These are phyloP conservation scores for Balaeniceps rex DNA, from an alignment of 2,113 vertebrate genomes.

Conservation along the genomic window DNA sequence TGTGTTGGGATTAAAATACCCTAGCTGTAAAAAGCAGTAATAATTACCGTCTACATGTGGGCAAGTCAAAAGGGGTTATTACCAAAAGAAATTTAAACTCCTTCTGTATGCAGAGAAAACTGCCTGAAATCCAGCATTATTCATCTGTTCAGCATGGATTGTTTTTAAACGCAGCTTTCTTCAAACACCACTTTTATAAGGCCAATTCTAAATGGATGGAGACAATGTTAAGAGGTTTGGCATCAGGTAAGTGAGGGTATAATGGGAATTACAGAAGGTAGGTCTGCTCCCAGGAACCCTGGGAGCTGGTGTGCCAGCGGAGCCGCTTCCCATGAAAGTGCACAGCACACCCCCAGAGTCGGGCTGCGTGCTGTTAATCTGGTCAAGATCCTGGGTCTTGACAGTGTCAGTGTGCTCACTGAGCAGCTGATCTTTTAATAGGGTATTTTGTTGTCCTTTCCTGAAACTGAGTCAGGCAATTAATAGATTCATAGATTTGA, in stretches of 20 bases:
- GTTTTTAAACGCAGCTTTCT: neutral
- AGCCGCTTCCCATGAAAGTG: neutral
- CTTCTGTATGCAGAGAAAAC: conserved; percentile 24
- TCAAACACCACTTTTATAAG: neutral
- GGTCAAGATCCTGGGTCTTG: neutral
- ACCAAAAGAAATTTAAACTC: conserved; percentile 54
- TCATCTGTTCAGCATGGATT: neutral
- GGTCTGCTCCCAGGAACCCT: neutral
- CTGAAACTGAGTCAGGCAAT: neutral
- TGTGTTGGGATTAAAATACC: conserved; percentile 63
- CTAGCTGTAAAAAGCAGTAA: conserved; percentile 62
- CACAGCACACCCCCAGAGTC: neutral
- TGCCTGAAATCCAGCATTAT: conserved; percentile 36
- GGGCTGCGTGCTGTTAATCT: neutral
- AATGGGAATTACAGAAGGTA: neutral
- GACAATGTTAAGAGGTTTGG: neutral
- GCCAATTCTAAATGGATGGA: neutral
- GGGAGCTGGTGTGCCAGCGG: neutral
- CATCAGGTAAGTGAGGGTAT: neutral
- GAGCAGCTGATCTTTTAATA: neutral
- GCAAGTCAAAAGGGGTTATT: conserved; percentile 60
- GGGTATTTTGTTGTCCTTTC: neutral
- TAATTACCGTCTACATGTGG: conserved; percentile 61
- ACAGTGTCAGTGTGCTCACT: neutral
- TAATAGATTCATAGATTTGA: neutral